Base-by-base conservation (phyloP, 2,113 vertebrate genomes). In the Mirounga angustirostris region DNA sequence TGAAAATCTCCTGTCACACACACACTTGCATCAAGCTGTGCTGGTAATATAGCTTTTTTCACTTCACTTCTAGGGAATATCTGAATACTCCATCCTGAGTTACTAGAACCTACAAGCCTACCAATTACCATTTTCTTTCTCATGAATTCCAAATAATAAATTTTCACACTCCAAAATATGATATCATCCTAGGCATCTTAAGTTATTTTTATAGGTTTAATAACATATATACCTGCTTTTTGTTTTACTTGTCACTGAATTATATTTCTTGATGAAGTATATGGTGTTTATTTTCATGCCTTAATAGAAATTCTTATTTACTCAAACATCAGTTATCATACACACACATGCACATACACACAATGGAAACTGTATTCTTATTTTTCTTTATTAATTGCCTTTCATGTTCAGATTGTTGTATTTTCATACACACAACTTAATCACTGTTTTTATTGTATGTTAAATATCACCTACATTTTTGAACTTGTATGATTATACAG, bases 1-100 rank as follows among this genome's bases (percentile, higher is more conserved):
- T 63, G 54, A 80, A 84, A 96, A 52, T 80, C 46, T 94, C 50
- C 63, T 73, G 54, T 83, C 58, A 69, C 71, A 95, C 54, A 84
- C 43, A 59, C 2, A 52, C 30, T 36, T 74, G 36, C 14, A n/a
- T 36, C 52, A 91, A 78, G 30, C 95, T 79, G 15, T 89, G 46
- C 24, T 50, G 59, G 5, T 36, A 73, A 74, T n/a, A 58, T 52
- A 30, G 36, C 36, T 65, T 12, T 73, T 58, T 86, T 73, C 33
- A 54, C 36, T 73, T 93, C 40, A 58, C 24, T 78, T 69, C 28
- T 61, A 30, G 18, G 26, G 63, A 86, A 61, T 80, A 86, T 24
- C 24, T 19, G n/a, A 95, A 30, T 82, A 81, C 46, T 71, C 43
- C n/a, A 61, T 71, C 54, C 21, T 86, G 58, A 90, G 30, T 82